These are phyloP conservation scores for Stictonetta naevosa DNA, from an alignment of 2,113 vertebrate genomes.

Conservation along the genomic window DNA sequence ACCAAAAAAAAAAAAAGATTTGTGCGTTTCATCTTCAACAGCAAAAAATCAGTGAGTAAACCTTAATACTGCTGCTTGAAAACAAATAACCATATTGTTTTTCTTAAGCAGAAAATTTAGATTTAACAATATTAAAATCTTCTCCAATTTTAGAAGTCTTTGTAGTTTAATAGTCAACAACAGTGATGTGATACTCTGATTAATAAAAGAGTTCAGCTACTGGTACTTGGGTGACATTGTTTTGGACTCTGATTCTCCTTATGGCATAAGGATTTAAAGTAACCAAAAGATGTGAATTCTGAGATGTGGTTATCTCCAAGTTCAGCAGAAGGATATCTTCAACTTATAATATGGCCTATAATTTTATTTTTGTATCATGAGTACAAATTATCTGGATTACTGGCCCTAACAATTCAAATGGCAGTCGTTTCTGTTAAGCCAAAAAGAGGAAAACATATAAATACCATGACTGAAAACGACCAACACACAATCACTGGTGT, in stretches of 20 bases:
- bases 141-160: neutral
- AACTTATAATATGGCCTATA: neutral
- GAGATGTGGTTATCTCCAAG: neutral
- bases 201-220: neutral
- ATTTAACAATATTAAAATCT: neutral
- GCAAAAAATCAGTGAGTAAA: neutral
- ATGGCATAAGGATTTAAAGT: neutral
- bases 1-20: neutral
- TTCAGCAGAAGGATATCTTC: neutral
- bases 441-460: neutral
- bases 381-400: neutral
- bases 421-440: neutral
- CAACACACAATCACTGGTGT: neutral
- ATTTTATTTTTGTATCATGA: neutral
- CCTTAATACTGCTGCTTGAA: neutral
- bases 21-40: neutral
- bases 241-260: neutral
- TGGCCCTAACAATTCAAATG: neutral
- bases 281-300: neutral
- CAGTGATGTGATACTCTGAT: neutral
- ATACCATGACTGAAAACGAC: neutral
- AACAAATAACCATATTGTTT: neutral
- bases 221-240: neutral
- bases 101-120: neutral
- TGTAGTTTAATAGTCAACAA: neutral